These are phyloP conservation scores for Phortica magna DNA, from an alignment of 2,888 invertebrate species.

Conservation along the genomic window DNA sequence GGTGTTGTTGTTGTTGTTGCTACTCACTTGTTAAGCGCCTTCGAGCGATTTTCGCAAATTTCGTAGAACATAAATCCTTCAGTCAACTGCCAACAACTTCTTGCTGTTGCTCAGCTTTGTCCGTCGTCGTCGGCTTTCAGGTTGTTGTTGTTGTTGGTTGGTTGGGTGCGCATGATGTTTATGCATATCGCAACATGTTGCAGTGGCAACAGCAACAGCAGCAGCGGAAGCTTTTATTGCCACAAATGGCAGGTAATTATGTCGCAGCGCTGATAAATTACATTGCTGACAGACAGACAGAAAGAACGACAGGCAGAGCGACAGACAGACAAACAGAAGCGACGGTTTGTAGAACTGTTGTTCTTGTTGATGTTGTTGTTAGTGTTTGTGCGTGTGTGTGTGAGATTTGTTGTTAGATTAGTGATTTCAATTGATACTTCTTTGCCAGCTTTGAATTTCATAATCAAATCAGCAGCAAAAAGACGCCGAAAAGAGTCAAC, in stretches of 20 bases:
- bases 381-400: neutral
- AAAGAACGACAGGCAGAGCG: neutral
- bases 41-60: conserved; percentile 61
- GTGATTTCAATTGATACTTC: too few relatives aligned
- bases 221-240: conserved; percentile 53
- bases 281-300: conserved; percentile 64
- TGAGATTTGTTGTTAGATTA: neutral
- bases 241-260: conserved; percentile 76
- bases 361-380: neutral
- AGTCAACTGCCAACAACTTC: conserved; percentile 56
- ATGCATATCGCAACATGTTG: conserved; percentile 30
- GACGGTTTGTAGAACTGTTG: neutral
- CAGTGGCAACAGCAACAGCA: neutral
- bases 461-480: too few relatives aligned
- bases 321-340: neutral
- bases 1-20: conserved; percentile 39
- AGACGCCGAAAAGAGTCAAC: neutral
- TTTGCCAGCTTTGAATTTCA: too few relatives aligned
- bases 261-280: conserved; percentile 75
- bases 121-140: conserved; percentile 36
- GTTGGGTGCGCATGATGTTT: conserved; percentile 52
- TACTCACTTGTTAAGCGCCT: conserved; percentile 70
- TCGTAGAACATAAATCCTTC: conserved; percentile 68
- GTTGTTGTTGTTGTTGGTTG: conserved; percentile 47
- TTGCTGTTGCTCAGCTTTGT: conserved; percentile 7